Base-by-base conservation (phyloP, 2,797 vertebrate species). In the Chelmon rostratus region DNA sequence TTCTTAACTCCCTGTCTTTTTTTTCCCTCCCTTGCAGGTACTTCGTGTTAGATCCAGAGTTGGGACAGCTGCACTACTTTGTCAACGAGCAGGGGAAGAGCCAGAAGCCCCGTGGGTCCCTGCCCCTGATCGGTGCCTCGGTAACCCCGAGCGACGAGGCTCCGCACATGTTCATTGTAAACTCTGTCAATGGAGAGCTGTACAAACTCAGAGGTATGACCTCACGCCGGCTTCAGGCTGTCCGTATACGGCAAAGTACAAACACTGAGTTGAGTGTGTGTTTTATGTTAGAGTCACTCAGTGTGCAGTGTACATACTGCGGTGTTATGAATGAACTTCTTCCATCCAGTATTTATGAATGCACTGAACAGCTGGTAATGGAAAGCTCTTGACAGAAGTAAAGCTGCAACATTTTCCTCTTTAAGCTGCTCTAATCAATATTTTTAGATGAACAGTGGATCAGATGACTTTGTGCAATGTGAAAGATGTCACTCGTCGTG, bases 141-240 rank as follows among this genome's bases (percentile, higher is more conserved):
- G 96, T 99, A 85, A 97, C 95, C 0, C 92, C 92, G 71, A 97
- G 98, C 1, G 98, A 99, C 13, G 98, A 99, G 91, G 97, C 96
- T 0, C 97, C 97, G 0, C 95, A 98, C 93, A 98, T 98, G 97
- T 93, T 99, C 91, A 94, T 97, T 5, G 95, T 99, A 76, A 96
- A 97, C 91, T 96, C 97, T 18, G 95, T 97, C 83, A 97, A 92
- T 7, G 98, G 98, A 75, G 98, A 99, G 94, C 94, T 97, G 91
- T 99, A 97, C 89, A 99, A 98, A 83, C 95, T 99, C 85, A 93
- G 97, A 99, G 98, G 98, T 99, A 96, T 49, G 86, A 82, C 67
- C 59, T 79, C 68, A 35, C 1, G 6, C 19, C 9, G 71, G 72
- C 67, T 78, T 68, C 52, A 18, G 37, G 58, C 61, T 82, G 63